Evolutionary conservation across 2,888 invertebrate species (phyloP), one percentile per base, ranked within the genome.

Genomic region (Sinotaia quadrata): DNA sequence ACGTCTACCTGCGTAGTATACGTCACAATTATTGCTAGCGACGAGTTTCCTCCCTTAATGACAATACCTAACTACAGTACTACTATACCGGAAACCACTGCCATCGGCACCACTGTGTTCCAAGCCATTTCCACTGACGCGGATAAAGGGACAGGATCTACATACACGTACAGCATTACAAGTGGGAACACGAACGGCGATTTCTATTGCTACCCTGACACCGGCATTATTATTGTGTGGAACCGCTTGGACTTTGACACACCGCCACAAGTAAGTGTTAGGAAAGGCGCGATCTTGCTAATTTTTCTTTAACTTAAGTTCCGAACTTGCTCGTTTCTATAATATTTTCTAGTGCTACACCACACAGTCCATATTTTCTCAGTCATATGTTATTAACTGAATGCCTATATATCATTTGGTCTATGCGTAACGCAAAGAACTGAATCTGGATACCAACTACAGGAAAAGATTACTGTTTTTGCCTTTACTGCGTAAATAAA

Each of bases 201-300:
- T 24, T 81, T 78, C 61, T 68, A 62, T 37, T 73, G 79, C 18
- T 61, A 63, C 63, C 51, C 67, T 24, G 71, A 10, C 52, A 73
- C 69, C 15, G 80, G 78, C 7, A 75, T 68, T 52, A 63, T 77
- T 21, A 75, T 73, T 29, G 69, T 77, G 49, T 75, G 68, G 63
- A 69, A 68, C 29, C 58, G 24, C 12, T 74, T 85, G 8, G 84
- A 85, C 69, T 81, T 75, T 52, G 85, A 85, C 72, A 74, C 72
- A 12, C 41, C 67, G 5, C 74, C 76, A 0, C 71, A 68, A 44
- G 65, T 65, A 54, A 54, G 33, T n/a, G n/a, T n/a, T n/a, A n/a
- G n/a, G n/a, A n/a, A n/a, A n/a, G n/a, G n/a, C n/a, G n/a, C n/a
- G n/a, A n/a, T n/a, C n/a, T n/a, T n/a, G n/a, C n/a, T n/a, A n/a